Evolutionary conservation across 2,888 invertebrate species (phyloP).

Genomic region (Bimastos eiseni): DNA sequence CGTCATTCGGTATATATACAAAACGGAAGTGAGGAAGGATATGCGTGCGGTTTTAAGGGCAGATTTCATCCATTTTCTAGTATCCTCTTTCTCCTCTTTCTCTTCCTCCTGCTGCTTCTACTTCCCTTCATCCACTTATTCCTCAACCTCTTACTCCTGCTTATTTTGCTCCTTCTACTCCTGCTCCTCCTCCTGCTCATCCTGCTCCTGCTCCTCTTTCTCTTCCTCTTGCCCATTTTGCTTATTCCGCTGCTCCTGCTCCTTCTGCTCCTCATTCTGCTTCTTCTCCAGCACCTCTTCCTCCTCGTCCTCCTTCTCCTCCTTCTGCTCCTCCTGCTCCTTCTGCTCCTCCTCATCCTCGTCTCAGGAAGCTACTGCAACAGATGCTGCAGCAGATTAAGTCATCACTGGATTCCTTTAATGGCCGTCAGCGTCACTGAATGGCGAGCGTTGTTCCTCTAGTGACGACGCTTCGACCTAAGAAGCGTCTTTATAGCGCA

Average conservation of each 20-base stretch:
- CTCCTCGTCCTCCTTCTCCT: no score
- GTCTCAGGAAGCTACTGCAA: not conserved
- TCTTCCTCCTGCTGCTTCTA: no score
- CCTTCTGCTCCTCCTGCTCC: not conserved
- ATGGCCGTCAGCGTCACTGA: not conserved
- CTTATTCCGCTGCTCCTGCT: no score
- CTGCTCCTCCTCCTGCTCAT: no score
- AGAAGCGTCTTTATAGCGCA: conserved; percentile 21
- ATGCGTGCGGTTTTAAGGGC: not conserved
- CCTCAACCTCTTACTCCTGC: no score
- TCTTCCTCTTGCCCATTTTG: no score
- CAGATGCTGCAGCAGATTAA: conserved; percentile 7
- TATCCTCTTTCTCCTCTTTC: no score
- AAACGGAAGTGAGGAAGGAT: not conserved
- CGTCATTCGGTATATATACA: not conserved
- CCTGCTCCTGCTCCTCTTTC: no score
- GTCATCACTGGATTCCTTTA: not conserved
- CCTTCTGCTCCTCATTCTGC: no score
- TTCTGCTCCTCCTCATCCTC: not conserved
- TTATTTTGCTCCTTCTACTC: no score
- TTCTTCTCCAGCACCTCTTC: no score
- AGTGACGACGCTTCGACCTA: not conserved
- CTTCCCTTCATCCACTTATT: no score
- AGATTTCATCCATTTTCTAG: not conserved
- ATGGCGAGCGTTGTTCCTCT: not conserved